phyloP scores from a whole-genome alignment of 2,888 invertebrate species.

The Microplitis manilae region DNA sequence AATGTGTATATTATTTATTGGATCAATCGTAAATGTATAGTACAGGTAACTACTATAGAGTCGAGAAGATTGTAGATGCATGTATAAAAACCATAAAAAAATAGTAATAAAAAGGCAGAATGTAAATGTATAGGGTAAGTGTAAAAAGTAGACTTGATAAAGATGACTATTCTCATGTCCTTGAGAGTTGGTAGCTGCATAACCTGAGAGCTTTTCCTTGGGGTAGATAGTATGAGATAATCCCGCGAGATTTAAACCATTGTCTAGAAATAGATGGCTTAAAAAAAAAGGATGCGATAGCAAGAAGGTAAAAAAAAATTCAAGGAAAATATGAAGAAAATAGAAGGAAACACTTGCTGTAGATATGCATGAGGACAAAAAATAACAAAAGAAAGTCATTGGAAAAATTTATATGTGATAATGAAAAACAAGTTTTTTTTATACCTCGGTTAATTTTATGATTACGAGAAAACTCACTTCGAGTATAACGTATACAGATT shows the following conservation, averaged over 20 bases:
- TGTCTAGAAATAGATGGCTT: slow-evolving; percentile 18
- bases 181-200: slow-evolving; percentile 10
- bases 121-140: slow-evolving; percentile 2
- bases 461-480: not conserved
- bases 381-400: not conserved
- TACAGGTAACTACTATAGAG: not conserved
- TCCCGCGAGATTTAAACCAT: slow-evolving; percentile 17
- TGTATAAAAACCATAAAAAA: slow-evolving; percentile 3
- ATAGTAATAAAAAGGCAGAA: slow-evolving; percentile 2
- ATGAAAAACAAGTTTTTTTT: not conserved
- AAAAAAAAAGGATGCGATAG: not conserved
- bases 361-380: not conserved
- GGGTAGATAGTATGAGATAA: slow-evolving; percentile 5
- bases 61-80: not conserved
- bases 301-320: slow-evolving; percentile 3
- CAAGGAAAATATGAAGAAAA: not conserved
- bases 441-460: not conserved
- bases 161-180: slow-evolving; percentile 17
- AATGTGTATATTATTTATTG: too few species aligned
- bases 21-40: too few species aligned
- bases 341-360: not conserved
- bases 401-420: not conserved
- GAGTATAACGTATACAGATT: not conserved
- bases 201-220: slow-evolving; percentile 15
- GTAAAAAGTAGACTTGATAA: slow-evolving; percentile 20